Base-by-base conservation (phyloP, 1,140 invertebrate genomes). In the Euglossa dilemma region DNA sequence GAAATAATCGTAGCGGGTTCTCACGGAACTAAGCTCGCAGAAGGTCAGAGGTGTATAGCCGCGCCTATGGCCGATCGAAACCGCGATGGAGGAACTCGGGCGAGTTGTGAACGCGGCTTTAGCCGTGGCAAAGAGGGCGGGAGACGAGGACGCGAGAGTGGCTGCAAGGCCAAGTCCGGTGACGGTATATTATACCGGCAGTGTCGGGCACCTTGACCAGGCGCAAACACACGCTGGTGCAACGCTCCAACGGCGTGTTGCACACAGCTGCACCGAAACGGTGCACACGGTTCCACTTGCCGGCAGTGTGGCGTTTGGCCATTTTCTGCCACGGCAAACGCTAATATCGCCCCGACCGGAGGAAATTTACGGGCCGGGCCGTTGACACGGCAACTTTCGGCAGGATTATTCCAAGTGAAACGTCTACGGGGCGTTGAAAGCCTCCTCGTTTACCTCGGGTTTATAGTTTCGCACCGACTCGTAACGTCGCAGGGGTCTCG, bases 171-270 rank as follows among this genome's bases (percentile, higher is more conserved):
- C 87, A 90, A 83, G 74, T 77, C 76, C 82, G 47, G 57, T 70
- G 86, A 74, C 63, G 83, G 57, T 85, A 66, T 56, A 72, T 84
- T 84, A 84, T 72, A 76, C 47, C 67, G 76, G 77, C 67, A 72
- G 82, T 84, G 79, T 73, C 77, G 87, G 87, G 86, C 91, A 89
- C 90, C 90, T 90, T 91, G 90, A 91, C 91, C 90, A 89, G 81
- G 78, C 85, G 83, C 85, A 87, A 88, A 88, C 84, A 88, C 84
- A 86, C 76, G 80, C 71, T 81, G 66, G 89, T 89, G 85, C 90
- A 90, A 90, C 78, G 89, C 52, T 87, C 85, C 74, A 91, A 82
- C 85, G 36, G 6, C 25, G 69, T 28, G 16, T 28, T 56, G 57
- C 67, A 77, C 50, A n/a, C 43, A 57, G 52, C 9, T 47, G 8